Conservation (phyloP, 2,888 invertebrate genomes). For the Danaus chrysippus region DNA sequence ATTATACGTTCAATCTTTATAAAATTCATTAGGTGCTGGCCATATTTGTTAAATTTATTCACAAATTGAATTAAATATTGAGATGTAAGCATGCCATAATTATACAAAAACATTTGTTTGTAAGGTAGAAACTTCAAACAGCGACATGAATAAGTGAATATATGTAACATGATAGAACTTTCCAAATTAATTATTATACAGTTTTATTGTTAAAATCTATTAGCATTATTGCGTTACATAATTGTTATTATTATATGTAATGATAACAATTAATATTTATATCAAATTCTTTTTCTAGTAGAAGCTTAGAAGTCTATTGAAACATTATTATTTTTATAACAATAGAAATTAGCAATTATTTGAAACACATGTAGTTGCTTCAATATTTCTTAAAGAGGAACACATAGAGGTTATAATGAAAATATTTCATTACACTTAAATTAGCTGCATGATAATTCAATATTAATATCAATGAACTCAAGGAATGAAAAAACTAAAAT, state of each 20-base stretch:
- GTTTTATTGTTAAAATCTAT: too few relatives aligned
- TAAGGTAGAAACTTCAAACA: too few relatives aligned
- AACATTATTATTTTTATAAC: neutral
- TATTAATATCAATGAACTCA: neutral
- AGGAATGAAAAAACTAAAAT: conserved; percentile 10
- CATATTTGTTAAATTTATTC: conserved; percentile 13
- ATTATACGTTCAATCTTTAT: conserved; percentile 39
- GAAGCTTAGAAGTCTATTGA: too few relatives aligned
- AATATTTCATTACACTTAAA: conserved; percentile 1
- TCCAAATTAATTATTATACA: too few relatives aligned
- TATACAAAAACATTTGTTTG: too few relatives aligned
- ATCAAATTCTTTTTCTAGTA: too few relatives aligned
- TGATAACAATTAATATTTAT: too few relatives aligned
- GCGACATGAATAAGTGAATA: too few relatives aligned
- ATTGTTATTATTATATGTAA: too few relatives aligned
- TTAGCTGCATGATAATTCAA: too few relatives aligned
- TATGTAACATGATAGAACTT: too few relatives aligned
- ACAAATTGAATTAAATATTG: neutral
- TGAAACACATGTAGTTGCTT: neutral
- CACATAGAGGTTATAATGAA: conserved; percentile 2
- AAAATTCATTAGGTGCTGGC: conserved; percentile 35
- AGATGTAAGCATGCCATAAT: neutral
- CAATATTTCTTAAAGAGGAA: conserved; percentile 1
- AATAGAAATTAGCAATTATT: neutral
- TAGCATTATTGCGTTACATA: too few relatives aligned